A percentile compares a stretch with the other conserved stretches of the same genome.
Conservation (phyloP, 2,113 vertebrate species). For the Isurus oxyrinchus region DNA sequence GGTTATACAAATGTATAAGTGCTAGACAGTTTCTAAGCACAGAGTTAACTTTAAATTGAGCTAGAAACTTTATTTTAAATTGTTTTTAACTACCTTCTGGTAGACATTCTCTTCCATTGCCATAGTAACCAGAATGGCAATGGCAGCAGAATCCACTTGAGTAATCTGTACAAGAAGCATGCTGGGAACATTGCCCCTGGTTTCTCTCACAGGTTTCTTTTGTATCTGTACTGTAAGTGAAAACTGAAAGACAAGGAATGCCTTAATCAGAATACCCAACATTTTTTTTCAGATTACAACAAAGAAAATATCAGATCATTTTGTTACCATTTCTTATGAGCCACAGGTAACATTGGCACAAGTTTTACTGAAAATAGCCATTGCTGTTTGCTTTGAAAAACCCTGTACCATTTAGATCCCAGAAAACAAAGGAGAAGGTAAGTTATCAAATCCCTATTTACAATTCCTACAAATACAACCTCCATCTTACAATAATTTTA, state of each 20-base stretch:
- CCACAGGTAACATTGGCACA: background rate
- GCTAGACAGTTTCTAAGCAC: background rate
- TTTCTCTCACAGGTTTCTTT: constrained; percentile 68
- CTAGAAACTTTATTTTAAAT: background rate
- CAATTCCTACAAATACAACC: background rate
- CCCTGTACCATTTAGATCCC: background rate
- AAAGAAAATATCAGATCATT: background rate
- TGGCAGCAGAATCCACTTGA: constrained; percentile 79
- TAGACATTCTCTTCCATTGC: constrained; percentile 81
- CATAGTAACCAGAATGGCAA: constrained; percentile 74
- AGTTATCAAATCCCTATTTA: background rate
- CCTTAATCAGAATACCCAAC: constrained; percentile 8
- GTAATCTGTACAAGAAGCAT: constrained; percentile 79
- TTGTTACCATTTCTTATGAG: background rate
- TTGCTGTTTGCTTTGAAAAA: background rate
- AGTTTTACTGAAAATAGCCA: background rate
- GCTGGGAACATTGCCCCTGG: constrained; percentile 71
- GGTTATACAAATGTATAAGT: background rate
- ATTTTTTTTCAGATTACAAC: background rate
- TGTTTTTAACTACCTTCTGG: constrained; percentile 64
- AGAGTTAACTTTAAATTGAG: background rate
- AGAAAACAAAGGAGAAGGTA: too few species aligned
- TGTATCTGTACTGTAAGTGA: constrained; percentile 65
- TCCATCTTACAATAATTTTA: background rate
- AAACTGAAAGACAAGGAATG: constrained; percentile 54